Conservation (phyloP, 2,797 vertebrate species). For the Manis crassicaudata region DNA sequence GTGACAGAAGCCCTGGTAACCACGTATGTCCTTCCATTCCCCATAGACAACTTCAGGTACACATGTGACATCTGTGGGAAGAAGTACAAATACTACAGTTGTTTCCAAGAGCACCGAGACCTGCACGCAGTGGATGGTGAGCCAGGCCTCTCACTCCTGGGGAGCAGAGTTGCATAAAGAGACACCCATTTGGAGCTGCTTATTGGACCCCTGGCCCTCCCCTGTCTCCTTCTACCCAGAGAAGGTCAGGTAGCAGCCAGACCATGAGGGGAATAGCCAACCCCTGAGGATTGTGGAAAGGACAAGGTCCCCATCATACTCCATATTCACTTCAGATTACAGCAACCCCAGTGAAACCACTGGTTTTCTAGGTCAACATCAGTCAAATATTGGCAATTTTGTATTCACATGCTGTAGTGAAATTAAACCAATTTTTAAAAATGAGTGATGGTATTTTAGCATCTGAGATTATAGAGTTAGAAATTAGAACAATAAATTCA, state of each 20-base stretch:
- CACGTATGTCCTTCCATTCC: slow-evolving; percentile 51
- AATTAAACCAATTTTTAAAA: slow-evolving; percentile 70
- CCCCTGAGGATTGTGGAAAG: neutral
- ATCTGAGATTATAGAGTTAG: slow-evolving; percentile 53
- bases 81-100: slow-evolving; percentile 99
- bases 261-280: accelerated
- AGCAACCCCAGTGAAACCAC: neutral
- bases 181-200: neutral
- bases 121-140: slow-evolving; percentile 98
- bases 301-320: neutral
- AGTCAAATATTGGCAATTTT: neutral
- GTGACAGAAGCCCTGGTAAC: neutral
- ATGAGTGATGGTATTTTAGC: slow-evolving; percentile 43
- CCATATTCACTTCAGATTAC: neutral
- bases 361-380: slow-evolving; percentile 8
- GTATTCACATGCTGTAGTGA: slow-evolving; percentile 26
- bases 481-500: slow-evolving; percentile 58
- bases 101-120: slow-evolving; percentile 99
- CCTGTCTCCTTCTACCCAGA: neutral
- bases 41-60: slow-evolving; percentile 95
- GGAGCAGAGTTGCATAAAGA: accelerated
- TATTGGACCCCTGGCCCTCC: accelerated
- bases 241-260: neutral
- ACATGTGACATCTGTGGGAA: slow-evolving; percentile 99
- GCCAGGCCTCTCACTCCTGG: slow-evolving; percentile 60